Percentiles rank a stretch among this genome's conserved stretches.
Conservation (phyloP, 2,888 invertebrate species). For the Drosophila falleni region DNA sequence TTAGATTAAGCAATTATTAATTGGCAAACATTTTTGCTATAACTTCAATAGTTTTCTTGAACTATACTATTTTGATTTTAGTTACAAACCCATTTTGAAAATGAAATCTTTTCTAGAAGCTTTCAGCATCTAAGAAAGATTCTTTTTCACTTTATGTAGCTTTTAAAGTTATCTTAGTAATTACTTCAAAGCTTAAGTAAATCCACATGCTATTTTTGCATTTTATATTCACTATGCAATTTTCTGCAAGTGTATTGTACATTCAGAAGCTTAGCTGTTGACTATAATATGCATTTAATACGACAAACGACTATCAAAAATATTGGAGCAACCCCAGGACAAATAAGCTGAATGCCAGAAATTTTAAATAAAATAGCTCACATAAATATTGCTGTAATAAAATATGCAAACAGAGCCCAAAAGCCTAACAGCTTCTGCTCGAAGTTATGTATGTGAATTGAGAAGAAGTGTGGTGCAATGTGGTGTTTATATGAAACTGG, state of each 20-base stretch:
- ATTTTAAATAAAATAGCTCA: conserved; percentile 59
- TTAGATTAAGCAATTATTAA: neutral
- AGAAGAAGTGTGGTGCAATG: conserved; percentile 2
- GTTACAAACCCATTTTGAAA: neutral
- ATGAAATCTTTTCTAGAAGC: neutral
- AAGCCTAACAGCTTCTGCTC: conserved; percentile 17
- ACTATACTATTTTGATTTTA: too few relatives aligned
- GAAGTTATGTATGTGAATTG: conserved; percentile 52
- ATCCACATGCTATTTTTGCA: neutral
- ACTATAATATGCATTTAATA: conserved; percentile 33
- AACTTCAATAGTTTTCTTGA: too few relatives aligned
- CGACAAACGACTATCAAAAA: conserved; percentile 54
- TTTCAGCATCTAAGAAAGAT: neutral
- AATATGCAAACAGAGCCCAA: conserved; percentile 51
- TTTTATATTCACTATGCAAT: neutral
- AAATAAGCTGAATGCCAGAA: conserved; percentile 40
- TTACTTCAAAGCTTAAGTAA: neutral
- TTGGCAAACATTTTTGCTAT: too few relatives aligned
- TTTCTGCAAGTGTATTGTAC: neutral
- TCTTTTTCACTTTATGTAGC: neutral
- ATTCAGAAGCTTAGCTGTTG: conserved; percentile 23
- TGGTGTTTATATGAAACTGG: conserved; percentile 21
- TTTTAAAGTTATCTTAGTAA: neutral
- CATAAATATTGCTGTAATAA: conserved; percentile 65
- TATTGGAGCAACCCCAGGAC: conserved; percentile 16